Base-by-base conservation (phyloP, 2,797 vertebrate genomes). In the Danio tinwini region DNA sequence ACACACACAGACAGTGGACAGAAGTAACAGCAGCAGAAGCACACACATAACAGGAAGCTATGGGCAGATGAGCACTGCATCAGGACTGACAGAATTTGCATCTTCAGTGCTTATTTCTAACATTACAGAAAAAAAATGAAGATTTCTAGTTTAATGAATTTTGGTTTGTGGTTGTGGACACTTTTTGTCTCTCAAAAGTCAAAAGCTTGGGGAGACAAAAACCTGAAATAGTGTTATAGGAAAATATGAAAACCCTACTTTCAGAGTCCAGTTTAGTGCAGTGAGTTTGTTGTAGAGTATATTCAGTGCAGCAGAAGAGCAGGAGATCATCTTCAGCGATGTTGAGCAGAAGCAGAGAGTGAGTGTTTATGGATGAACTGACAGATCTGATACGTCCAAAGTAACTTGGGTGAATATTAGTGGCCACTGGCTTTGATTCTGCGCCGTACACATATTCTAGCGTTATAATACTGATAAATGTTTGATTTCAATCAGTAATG, bases 321-420 rank as follows among this genome's bases (percentile, higher is more conserved):
- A 74, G 49, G 17, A 47, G 55, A 59, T 73, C 70, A 59, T 11
- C 37, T 17, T 58, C 56, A 6, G 70, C 11, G 55, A 73, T 73
- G 71, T 73, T 59, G 17, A 59, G 21, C 71, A 73, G 71, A 37
- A 73, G 42, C 19, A 73, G 71, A 73, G 71, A 73, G 71, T 61
- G 71, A 49, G 17, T 73, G 19, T 73, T 40, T 47, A 19, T 10
- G 52, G 39, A 3, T 14, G 70, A 73, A 29, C 13, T n/a, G 21
- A 73, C 29, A 21, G 70, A n/a, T 58, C 3, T 58, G 21, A 58
- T 73, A 2, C 53, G n/a, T 5, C 13, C 39, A 16, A 8, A 0
- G 0, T 73, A 73, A 21, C 10, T 13, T 21, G 40, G 53, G 53
- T 59, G 42, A 58, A 29, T 73, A 56, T 14, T 6, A 0, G 53